Conservation (phyloP, 2,797 vertebrate genomes). For the Peromyscus nudipes region DNA sequence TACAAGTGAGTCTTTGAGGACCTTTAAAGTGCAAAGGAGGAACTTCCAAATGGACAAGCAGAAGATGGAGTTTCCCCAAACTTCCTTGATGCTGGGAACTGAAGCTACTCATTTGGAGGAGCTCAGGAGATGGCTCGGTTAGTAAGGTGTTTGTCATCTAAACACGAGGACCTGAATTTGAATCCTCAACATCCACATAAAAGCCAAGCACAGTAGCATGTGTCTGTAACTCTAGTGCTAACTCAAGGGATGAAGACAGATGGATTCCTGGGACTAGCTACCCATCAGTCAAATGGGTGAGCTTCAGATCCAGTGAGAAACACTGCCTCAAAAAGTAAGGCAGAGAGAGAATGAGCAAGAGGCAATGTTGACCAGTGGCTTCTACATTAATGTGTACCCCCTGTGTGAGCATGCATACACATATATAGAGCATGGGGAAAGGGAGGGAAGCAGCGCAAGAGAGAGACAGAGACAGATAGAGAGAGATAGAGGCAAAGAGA, state of each 20-base stretch:
- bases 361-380: not conserved
- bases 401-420: not conserved
- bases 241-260: not conserved
- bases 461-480: not conserved
- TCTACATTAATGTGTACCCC: not conserved
- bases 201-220: not conserved
- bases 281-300: not conserved
- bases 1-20: not conserved
- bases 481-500: not conserved
- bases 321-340: not conserved
- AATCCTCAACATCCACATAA: not conserved
- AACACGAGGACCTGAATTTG: not conserved
- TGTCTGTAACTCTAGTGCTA: too few species aligned
- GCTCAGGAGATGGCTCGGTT: not conserved
- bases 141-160: not conserved
- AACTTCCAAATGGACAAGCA: not conserved
- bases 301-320: not conserved
- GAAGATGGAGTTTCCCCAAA: not conserved
- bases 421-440: not conserved
- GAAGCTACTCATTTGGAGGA: conserved; percentile 42
- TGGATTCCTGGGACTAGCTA: too few species aligned
- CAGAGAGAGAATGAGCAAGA: not conserved
- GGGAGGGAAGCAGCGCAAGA: not conserved
- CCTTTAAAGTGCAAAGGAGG: not conserved
- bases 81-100: not conserved